These are phyloP conservation scores for Trichoplusia ni DNA, from an alignment of 1,140 invertebrate species.

Conservation along the genomic window DNA sequence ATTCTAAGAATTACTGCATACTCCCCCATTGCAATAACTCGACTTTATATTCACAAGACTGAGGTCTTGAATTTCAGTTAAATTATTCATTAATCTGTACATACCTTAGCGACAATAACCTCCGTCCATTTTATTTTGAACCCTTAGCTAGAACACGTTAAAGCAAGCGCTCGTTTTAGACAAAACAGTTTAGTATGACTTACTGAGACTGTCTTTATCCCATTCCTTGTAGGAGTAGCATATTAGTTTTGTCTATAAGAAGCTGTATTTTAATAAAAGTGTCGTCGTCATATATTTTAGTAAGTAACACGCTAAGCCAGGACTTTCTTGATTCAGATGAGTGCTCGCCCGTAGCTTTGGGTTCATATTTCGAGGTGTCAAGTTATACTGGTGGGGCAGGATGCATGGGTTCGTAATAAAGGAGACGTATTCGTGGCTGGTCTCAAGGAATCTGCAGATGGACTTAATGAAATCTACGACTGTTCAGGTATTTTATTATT, in stretches of 20 bases:
- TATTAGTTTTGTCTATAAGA: no score
- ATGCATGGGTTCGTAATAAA: neutral
- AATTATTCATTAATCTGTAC: slow-evolving; percentile 19
- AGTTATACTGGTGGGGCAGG: neutral
- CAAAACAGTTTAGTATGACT: no score
- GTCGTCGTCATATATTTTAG: no score
- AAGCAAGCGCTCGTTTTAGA: no score
- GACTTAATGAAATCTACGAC: slow-evolving; percentile 8
- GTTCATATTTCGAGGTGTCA: neutral
- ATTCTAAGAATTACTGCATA: no score
- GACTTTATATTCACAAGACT: slow-evolving; percentile 1
- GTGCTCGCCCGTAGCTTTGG: no score
- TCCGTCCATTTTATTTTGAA: neutral
- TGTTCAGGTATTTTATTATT: slow-evolving; percentile 10
- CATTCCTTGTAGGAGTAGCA: no score
- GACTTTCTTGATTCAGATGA: no score
- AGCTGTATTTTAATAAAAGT: no score
- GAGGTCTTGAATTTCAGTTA: slow-evolving; percentile 20
- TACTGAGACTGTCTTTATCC: no score
- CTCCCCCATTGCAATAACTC: neutral
- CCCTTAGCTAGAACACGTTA: no score
- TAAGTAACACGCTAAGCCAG: no score
- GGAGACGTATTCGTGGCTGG: slow-evolving; percentile 7
- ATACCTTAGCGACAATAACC: neutral
- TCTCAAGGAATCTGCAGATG: slow-evolving; percentile 21